Conservation (phyloP, 2,888 invertebrate genomes). For the Tupiocoris notatus region DNA sequence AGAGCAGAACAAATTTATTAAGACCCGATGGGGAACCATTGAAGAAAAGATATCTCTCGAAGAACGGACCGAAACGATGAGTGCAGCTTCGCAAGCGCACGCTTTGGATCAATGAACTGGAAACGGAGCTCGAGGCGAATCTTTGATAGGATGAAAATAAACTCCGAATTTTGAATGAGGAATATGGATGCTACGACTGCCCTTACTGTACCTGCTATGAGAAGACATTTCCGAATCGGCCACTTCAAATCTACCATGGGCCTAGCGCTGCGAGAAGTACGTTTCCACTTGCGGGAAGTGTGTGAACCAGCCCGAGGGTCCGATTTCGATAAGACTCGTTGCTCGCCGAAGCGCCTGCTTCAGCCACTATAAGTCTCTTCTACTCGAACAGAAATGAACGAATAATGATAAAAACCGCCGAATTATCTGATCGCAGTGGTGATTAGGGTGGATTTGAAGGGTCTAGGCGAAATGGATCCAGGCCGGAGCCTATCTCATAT, state of each 20-base stretch:
- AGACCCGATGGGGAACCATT: not conserved
- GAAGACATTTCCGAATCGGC: not conserved
- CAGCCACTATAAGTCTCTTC: not conserved
- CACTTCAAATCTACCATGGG: not conserved
- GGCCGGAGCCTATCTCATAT: not conserved
- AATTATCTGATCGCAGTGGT: not conserved
- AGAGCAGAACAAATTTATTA: not conserved
- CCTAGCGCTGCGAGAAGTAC: not conserved
- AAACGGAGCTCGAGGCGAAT: slow-evolving; percentile 8
- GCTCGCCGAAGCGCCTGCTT: not conserved
- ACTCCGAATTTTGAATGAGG: slow-evolving; percentile 24
- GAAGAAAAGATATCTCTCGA: not conserved
- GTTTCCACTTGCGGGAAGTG: not conserved
- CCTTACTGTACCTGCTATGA: not conserved
- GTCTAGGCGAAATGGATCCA: not conserved
- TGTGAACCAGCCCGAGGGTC: not conserved
- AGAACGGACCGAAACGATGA: not conserved
- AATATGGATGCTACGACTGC: not conserved
- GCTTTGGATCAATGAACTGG: slow-evolving; percentile 20
- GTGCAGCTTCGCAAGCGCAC: not conserved
- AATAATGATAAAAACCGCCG: not conserved
- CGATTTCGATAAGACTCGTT: not conserved
- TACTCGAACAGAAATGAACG: too few species aligned
- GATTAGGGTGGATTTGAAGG: not conserved
- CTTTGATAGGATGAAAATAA: slow-evolving; percentile 19